Conservation (phyloP, 1,140 invertebrate species). For the Oreohelix idahoensis region DNA sequence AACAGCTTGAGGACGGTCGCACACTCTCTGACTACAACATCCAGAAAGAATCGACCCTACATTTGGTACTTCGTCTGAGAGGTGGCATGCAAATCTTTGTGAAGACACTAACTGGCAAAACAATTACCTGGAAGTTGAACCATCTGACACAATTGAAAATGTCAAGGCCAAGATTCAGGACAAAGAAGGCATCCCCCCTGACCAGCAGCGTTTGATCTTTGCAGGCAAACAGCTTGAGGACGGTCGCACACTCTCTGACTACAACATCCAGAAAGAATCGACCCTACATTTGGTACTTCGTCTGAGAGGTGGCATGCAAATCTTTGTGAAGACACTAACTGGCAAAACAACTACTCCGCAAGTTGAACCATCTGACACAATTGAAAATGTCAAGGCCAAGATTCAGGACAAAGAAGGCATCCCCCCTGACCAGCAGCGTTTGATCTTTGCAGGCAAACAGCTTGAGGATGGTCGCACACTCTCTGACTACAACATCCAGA, state of each 20-base stretch:
- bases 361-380: constrained; percentile 74
- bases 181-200: constrained; percentile 24
- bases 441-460: constrained; percentile 26
- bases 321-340: constrained; percentile 80
- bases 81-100: constrained; percentile 85
- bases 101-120: constrained; percentile 77
- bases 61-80: constrained; percentile 37
- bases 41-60: constrained; percentile 75
- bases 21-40: constrained; percentile 77
- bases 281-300: constrained; percentile 81
- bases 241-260: constrained; percentile 82
- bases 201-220: constrained; percentile 24
- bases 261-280: constrained; percentile 94
- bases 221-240: constrained; percentile 92
- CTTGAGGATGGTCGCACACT: constrained; percentile 69
- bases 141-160: constrained; percentile 27
- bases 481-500: constrained; percentile 96
- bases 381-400: constrained; percentile 86
- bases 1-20: constrained; percentile 93
- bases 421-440: constrained; percentile 15
- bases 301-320: constrained; percentile 73
- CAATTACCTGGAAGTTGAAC: constrained; percentile 66
- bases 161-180: constrained; percentile 24
- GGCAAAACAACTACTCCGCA: constrained; percentile 77
- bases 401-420: constrained; percentile 29